Conservation (phyloP, 1,140 invertebrate genomes). For the Araneus ventricosus region DNA sequence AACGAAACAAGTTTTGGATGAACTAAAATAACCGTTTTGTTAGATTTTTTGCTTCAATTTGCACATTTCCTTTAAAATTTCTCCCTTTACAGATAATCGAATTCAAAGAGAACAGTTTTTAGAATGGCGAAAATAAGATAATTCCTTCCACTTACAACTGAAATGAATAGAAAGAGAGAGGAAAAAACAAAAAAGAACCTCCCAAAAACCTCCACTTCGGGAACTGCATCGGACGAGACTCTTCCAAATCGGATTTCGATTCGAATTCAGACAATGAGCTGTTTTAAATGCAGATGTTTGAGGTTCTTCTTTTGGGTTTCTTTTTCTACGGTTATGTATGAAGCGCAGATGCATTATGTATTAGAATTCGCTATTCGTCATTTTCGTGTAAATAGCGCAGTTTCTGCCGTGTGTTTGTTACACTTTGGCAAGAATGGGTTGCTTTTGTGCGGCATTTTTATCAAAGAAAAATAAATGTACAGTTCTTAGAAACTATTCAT, state of each 20-base stretch:
- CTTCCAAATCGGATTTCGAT: constrained; percentile 53
- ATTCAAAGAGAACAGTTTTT: not conserved
- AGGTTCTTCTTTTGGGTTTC: not conserved
- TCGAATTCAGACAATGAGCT: constrained; percentile 58
- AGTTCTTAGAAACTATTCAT: not conserved
- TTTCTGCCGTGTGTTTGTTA: constrained; percentile 5
- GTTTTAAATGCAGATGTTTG: constrained; percentile 70
- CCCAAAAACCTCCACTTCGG: not conserved
- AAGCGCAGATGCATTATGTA: constrained; percentile 58
- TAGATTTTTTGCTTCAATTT: not conserved
- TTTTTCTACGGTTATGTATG: not conserved
- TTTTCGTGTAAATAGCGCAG: no score
- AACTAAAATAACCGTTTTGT: no score
- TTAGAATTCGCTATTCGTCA: constrained; percentile 28
- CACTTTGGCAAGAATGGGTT: not conserved
- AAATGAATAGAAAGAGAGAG: not conserved
- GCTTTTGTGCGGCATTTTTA: not conserved
- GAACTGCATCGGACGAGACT: constrained; percentile 18
- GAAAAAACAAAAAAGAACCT: no score
- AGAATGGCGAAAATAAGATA: not conserved
- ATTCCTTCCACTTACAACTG: not conserved
- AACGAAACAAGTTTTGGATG: no score
- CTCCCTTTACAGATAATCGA: not conserved
- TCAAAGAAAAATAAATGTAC: not conserved
- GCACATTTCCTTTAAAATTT: not conserved